Evolutionary conservation across 2,797 vertebrate genomes (phyloP).

Genomic region (Oryzias sinensis): DNA sequence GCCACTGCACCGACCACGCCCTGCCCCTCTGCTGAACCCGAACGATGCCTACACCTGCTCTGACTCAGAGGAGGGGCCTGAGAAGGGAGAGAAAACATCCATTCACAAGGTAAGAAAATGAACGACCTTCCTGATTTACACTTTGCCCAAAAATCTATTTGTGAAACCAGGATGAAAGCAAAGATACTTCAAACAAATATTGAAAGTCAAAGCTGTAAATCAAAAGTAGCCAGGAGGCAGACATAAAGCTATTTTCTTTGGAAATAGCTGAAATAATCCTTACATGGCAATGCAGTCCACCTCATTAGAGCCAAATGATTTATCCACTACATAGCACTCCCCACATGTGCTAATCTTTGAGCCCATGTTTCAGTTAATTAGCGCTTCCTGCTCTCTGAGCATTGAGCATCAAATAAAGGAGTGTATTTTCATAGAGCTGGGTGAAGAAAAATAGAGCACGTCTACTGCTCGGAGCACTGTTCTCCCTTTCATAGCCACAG

Average conservation of each 20-base stretch:
- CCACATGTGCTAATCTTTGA: slow-evolving; percentile 65
- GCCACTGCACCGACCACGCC: slow-evolving; percentile 87
- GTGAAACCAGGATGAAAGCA: slow-evolving; percentile 10
- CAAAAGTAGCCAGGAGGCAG: slow-evolving; percentile 20
- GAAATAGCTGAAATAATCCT: slow-evolving; percentile 44
- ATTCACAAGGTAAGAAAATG: slow-evolving; percentile 86
- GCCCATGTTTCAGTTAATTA: slow-evolving; percentile 63
- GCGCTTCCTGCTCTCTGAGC: slow-evolving; percentile 61
- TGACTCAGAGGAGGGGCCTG: slow-evolving; percentile 89
- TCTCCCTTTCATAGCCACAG: slow-evolving; percentile 79
- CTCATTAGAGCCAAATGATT: slow-evolving; percentile 61
- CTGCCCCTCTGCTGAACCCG: slow-evolving; percentile 69
- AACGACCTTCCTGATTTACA: slow-evolving; percentile 13
- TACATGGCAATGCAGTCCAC: slow-evolving; percentile 44
- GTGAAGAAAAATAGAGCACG: slow-evolving; percentile 68
- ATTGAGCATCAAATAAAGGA: slow-evolving; percentile 66
- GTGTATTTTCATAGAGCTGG: slow-evolving; percentile 65
- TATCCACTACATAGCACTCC: slow-evolving; percentile 45
- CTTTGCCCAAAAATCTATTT: slow-evolving; percentile 6
- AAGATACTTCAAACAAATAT: slow-evolving; percentile 26
- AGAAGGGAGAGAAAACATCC: slow-evolving; percentile 89
- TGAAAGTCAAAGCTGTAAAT: slow-evolving; percentile 34
- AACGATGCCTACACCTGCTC: slow-evolving; percentile 88
- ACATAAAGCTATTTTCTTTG: slow-evolving; percentile 30
- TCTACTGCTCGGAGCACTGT: slow-evolving; percentile 64